phyloP scores from a whole-genome alignment of 2,888 invertebrate genomes.

The Allolobophora icterica region DNA sequence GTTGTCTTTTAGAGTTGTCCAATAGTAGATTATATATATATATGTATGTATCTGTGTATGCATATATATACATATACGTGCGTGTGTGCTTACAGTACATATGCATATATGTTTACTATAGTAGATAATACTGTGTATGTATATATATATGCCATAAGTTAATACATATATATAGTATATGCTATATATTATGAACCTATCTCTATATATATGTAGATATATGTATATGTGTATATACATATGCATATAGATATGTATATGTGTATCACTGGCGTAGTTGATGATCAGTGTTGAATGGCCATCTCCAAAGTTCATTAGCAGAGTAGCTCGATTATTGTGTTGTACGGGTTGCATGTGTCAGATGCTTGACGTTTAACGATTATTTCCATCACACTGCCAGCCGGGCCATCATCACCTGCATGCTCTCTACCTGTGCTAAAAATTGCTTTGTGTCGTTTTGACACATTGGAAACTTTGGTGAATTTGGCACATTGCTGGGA shows the following conservation, averaged over 20 bases:
- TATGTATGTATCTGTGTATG: constrained; percentile 33
- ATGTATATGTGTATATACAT: not conserved
- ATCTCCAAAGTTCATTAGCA: constrained; percentile 50
- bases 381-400: not conserved
- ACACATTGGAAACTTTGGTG: not conserved
- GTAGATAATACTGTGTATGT: constrained; percentile 23
- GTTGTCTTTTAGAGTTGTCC: constrained; percentile 29
- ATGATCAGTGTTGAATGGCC: constrained; percentile 44
- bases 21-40: constrained; percentile 24
- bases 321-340: not conserved
- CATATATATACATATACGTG: constrained; percentile 35
- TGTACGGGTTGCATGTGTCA: not conserved
- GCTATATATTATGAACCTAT: constrained; percentile 29
- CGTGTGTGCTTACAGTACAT: constrained; percentile 21
- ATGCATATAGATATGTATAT: constrained; percentile 18
- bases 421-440: not conserved
- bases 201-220: constrained; percentile 15
- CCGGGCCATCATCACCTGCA: constrained; percentile 3
- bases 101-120: constrained; percentile 28
- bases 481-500: not conserved
- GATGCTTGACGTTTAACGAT: not conserved
- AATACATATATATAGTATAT: constrained; percentile 4
- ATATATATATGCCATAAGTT: constrained; percentile 32
- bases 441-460: not conserved
- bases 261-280: constrained; percentile 28